phyloP scores from a whole-genome alignment of 2,797 vertebrate species.

The Rhinogobio ventralis region DNA sequence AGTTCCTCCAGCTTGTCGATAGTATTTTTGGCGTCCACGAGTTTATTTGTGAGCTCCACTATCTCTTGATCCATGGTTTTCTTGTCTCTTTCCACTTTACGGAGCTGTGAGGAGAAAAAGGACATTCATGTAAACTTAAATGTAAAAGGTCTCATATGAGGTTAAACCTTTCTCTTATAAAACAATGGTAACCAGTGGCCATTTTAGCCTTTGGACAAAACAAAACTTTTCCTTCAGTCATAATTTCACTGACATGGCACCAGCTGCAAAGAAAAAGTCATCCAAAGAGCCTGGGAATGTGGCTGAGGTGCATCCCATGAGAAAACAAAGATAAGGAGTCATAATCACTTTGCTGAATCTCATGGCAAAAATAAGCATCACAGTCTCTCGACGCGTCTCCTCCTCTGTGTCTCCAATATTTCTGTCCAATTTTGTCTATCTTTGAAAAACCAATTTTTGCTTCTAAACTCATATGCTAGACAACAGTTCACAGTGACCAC shows the following conservation, averaged over 20 bases:
- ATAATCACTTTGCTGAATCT: constrained; percentile 16
- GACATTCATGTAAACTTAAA: constrained; percentile 10
- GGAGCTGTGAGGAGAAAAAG: constrained; percentile 79
- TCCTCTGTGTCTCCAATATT: constrained; percentile 12
- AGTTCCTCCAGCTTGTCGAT: constrained; percentile 96
- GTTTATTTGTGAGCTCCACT: constrained; percentile 95
- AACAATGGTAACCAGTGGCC: constrained; percentile 32
- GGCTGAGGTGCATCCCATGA: background rate
- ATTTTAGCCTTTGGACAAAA: constrained; percentile 4
- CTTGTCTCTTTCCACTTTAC: constrained; percentile 95
- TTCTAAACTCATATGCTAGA: background rate
- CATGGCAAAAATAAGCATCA: constrained; percentile 14
- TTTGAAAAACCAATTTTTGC: background rate
- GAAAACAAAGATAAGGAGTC: constrained; percentile 10
- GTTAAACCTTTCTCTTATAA: constrained; percentile 12
- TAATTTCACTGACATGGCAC: constrained; percentile 29
- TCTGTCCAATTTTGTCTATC: background rate
- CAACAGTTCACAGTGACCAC: background rate
- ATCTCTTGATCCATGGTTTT: constrained; percentile 98
- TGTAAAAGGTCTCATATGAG: background rate
- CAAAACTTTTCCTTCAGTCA: constrained; percentile 12
- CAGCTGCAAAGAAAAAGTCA: constrained; percentile 24
- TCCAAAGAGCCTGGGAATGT: constrained; percentile 15
- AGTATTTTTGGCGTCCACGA: constrained; percentile 94
- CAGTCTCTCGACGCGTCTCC: background rate